phyloP scores from a whole-genome alignment of 2,888 invertebrate genomes.

The Aspidapion aeneum region DNA sequence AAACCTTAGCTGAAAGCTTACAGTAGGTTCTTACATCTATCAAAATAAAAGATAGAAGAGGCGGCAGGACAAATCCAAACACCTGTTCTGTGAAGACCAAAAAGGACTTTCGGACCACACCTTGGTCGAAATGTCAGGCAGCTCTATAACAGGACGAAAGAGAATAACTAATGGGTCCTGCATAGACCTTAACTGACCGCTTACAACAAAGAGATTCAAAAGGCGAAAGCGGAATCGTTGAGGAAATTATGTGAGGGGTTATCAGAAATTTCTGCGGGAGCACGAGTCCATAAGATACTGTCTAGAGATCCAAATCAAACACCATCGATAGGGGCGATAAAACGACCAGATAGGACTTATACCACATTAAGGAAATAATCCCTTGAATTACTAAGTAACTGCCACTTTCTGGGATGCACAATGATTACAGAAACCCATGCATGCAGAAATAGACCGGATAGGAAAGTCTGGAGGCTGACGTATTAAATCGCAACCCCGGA shows the following conservation, averaged over 20 bases:
- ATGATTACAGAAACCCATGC: background rate
- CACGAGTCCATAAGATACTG: constrained; percentile 5
- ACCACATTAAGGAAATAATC: background rate
- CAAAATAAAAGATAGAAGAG: background rate
- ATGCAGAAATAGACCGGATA: background rate
- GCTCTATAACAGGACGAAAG: too few species aligned
- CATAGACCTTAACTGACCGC: constrained; percentile 4
- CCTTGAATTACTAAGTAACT: background rate
- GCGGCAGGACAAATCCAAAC: too few species aligned
- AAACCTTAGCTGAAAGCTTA: constrained; percentile 3
- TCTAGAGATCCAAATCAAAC: constrained; percentile 1
- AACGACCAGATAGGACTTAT: background rate
- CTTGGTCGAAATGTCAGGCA: constrained; percentile 6
- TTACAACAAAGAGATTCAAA: too few species aligned
- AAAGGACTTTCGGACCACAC: background rate
- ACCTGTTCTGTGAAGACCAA: too few species aligned
- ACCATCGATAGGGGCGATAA: background rate
- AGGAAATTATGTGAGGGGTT: constrained; percentile 9
- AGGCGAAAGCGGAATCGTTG: constrained; percentile 8
- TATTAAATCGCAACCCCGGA: too few species aligned
- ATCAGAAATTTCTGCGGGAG: background rate
- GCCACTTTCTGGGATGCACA: background rate
- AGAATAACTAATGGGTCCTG: constrained; percentile 4
- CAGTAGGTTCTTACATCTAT: background rate
- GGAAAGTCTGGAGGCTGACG: too few species aligned